These are phyloP conservation scores for Acrossocheilus wenchowensis DNA, from an alignment of 2,797 vertebrate species.

Conservation along the genomic window DNA sequence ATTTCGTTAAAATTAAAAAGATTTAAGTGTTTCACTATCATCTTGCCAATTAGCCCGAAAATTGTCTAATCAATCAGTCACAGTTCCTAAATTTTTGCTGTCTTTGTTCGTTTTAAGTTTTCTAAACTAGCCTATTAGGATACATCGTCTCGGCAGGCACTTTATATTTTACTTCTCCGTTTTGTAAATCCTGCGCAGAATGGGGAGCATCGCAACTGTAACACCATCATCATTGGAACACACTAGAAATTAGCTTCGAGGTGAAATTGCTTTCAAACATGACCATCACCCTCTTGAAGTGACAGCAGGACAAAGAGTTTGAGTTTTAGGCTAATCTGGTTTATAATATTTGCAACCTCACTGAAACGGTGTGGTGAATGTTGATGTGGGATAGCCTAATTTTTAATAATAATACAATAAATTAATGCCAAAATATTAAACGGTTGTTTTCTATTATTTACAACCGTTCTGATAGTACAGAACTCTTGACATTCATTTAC, in stretches of 20 bases:
- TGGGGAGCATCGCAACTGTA: background rate
- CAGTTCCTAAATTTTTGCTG: background rate
- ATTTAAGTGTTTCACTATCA: background rate
- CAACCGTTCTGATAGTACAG: background rate
- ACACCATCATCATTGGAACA: background rate
- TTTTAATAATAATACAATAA: background rate
- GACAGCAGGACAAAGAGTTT: background rate
- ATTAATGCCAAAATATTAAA: background rate
- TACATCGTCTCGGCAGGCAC: background rate
- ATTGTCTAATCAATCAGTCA: background rate
- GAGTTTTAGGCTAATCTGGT: background rate
- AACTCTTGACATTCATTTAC: background rate
- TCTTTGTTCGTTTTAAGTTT: background rate
- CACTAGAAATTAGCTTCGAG: background rate
- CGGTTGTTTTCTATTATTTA: background rate
- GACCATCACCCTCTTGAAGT: background rate
- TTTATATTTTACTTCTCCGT: background rate
- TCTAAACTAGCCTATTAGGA: background rate
- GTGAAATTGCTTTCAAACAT: background rate
- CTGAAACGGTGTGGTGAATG: background rate
- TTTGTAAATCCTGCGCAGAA: background rate
- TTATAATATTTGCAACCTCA: background rate
- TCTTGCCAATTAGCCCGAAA: background rate
- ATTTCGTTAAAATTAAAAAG: slow-evolving; percentile 1
- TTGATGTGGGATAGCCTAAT: background rate